These are phyloP conservation scores for Acanthaster planci DNA, from an alignment of 35 echinoderm and acorn worm species.

Conservation along the genomic window DNA sequence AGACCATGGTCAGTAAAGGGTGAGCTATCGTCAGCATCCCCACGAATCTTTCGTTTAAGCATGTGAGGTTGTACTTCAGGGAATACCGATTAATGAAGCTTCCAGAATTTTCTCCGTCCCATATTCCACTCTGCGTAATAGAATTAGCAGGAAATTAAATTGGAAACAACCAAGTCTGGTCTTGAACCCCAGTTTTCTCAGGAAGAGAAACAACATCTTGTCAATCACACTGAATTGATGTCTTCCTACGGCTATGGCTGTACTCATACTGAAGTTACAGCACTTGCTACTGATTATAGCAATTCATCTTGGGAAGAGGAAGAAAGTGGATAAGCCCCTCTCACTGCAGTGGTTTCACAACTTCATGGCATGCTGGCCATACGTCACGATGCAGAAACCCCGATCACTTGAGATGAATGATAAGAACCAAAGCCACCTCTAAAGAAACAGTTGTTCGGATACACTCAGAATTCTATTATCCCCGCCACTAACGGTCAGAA, in stretches of 20 bases:
- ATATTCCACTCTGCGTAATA: constrained; percentile 15
- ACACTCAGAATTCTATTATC: too few species aligned
- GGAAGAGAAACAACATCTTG: constrained; percentile 16
- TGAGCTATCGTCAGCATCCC: not conserved
- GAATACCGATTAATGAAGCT: not conserved
- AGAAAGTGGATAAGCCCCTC: not conserved
- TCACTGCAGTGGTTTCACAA: constrained; percentile 29
- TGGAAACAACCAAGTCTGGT: not conserved
- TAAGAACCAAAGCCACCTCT: constrained; percentile 10
- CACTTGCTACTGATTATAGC: too few species aligned
- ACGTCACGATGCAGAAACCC: constrained; percentile 30
- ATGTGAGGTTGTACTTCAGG: not conserved
- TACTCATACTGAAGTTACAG: too few species aligned
- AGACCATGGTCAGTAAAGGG: too few species aligned
- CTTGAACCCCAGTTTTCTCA: not conserved
- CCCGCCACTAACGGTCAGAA: too few species aligned
- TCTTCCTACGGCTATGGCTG: constrained; percentile 9
- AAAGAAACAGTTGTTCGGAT: constrained; percentile 17
- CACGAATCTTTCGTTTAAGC: not conserved
- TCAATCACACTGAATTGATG: constrained; percentile 23
- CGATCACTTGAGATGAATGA: constrained; percentile 9
- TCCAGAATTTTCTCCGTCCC: constrained; percentile 15
- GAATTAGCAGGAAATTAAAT: not conserved
- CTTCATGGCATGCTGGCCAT: constrained; percentile 38
- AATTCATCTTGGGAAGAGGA: not conserved